Base-by-base conservation (phyloP, 2,113 vertebrate genomes). In the Triplophysa siluroides region DNA sequence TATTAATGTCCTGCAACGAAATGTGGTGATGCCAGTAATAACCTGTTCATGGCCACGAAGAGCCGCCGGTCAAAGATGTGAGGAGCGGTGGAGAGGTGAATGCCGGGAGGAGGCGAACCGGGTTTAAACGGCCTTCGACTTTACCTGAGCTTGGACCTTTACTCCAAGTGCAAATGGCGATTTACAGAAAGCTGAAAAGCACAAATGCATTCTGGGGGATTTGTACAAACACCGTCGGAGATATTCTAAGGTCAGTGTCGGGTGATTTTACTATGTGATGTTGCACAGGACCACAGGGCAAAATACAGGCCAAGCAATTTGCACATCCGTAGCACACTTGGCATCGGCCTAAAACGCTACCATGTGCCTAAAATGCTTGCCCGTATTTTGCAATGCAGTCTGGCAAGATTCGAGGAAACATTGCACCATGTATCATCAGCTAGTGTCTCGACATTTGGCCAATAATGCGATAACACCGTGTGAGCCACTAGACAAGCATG, bases 1-100 rank as follows among this genome's bases (percentile, higher is more conserved):
- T 86, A 91, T 89, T 90, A 91, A 93, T 77, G 68, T 85, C 78
- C 63, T 79, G 83, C 24, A 66, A 72, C 56, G 88, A 85, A 87
- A 90, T 86, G 86, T 83, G 76, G 84, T 70, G 81, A 88, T 78
- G 78, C 85, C 63, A 45, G 86, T 88, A 89, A 90, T 89, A 90
- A 90, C 83, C 82, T 80, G 26, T 79, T 84, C 71, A 76, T 73
- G 69, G 50, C 75, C 23, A 76, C 68, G 38, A 81, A 81, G 75
- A 78, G 43, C 65, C 75, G 69, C 10, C 18, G 19, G 52, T 83
- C 78, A 75, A 62, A 26, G 66, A 0, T 7, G 58, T 45, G 58
- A n/a, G n/a, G 54, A 21, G 38, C 13, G 73, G n/a, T 38, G 33
- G 47, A 76, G 70, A 71, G 5, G 23, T 50, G 62, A 56, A 66